Conservation (phyloP, 2,888 invertebrate genomes). For the Lepidocyrtoides sp. region DNA sequence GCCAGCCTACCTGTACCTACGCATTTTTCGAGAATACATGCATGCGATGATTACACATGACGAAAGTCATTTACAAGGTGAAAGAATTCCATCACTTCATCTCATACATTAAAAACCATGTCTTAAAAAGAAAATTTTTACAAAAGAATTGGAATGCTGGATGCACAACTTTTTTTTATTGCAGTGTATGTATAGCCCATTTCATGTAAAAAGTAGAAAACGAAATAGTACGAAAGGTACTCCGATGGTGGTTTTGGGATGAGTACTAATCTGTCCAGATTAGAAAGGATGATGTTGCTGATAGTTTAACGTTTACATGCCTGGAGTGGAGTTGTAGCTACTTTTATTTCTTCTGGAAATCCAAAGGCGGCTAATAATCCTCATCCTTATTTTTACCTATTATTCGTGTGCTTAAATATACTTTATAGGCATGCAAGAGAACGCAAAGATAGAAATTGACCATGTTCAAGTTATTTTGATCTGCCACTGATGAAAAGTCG, state of each 20-base stretch:
- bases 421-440: neutral
- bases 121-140: neutral
- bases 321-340: neutral
- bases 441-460: neutral
- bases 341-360: conserved; percentile 1
- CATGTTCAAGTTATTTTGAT: neutral
- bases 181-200: neutral
- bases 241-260: conserved; percentile 15
- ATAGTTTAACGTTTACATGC: conserved; percentile 59
- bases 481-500: neutral
- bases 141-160: neutral
- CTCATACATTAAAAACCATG: no score
- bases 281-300: conserved; percentile 70
- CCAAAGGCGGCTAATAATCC: conserved; percentile 47
- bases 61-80: conserved; percentile 68
- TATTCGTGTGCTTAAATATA: no score
- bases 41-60: conserved; percentile 57
- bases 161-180: neutral
- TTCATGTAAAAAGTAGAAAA: conserved; percentile 31
- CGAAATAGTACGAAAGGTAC: conserved; percentile 27
- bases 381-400: neutral
- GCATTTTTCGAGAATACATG: conserved; percentile 9
- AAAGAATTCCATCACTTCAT: conserved; percentile 55
- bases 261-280: conserved; percentile 62
- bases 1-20: neutral